Conservation (phyloP, 1,140 invertebrate genomes). For the Wasmannia auropunctata region DNA sequence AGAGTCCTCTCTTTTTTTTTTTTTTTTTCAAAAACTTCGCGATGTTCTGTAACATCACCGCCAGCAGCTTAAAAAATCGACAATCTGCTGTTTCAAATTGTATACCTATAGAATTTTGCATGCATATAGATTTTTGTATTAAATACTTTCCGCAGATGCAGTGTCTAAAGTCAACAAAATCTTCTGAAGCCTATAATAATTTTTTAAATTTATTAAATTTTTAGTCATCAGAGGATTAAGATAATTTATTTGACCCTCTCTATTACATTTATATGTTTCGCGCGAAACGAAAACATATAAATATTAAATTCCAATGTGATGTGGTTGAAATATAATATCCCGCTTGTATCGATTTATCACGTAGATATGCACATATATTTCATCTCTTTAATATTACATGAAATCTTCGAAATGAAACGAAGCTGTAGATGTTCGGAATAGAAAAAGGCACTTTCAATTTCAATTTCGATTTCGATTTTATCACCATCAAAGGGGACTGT, state of each 20-base stretch:
- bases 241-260: background rate
- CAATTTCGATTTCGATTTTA: background rate
- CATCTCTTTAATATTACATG: background rate
- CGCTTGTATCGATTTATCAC: background rate
- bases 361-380: background rate
- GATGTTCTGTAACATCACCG: conserved; percentile 6
- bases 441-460: background rate
- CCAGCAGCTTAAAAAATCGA: conserved; percentile 15
- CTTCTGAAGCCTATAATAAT: background rate
- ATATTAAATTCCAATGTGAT: background rate
- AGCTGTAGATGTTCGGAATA: background rate
- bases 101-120: background rate
- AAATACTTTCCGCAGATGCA: background rate
- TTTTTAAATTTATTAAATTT: background rate
- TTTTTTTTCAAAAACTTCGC: conserved; percentile 32
- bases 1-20: no score
- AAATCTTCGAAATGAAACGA: background rate
- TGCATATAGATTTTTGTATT: conserved; percentile 12
- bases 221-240: background rate
- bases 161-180: background rate
- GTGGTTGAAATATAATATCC: background rate
- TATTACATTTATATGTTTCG: no score
- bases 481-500: background rate
- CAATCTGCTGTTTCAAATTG: background rate
- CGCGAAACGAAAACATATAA: background rate